Base-by-base conservation (phyloP, 1,140 invertebrate species). In the Heliconius hermathena region DNA sequence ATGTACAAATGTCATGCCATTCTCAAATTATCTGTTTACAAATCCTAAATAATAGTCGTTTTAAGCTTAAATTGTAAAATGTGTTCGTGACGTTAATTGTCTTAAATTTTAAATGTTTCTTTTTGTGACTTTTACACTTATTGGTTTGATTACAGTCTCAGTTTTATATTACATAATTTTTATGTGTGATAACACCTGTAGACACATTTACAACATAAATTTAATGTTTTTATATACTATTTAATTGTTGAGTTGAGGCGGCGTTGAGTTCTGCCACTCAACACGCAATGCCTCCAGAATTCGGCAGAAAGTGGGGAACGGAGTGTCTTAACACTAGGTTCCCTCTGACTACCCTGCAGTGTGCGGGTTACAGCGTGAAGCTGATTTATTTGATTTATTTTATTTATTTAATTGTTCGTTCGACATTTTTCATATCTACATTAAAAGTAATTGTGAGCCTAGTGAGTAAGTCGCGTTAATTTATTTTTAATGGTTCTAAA, bases 31-130 rank as follows among this genome's bases (percentile, higher is more conserved):
- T 66, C 13, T 66, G 13, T 66, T 66, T 66, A 29, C 60, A 66
- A 66, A 66, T 66, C 22, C 22, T 29, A 66, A 66, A 66, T 29
- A 66, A 66, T 60, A 66, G 3, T 66, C 13, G 60, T 71, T 70
- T 13, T 16, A 29, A 76, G 18, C 73, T 49, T 29, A 71, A 11
- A 8, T 57, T 79, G n/a, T 76, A 57, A 73, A n/a, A 60, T 57
- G 36, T 73, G 41, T 73, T 73, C 70, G 79, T 76, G 71, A 71
- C 71, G 52, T 9, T 76, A 80, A 80, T 80, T 76, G 74, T 57
- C 16, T 52, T 20, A 20, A 52, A 52, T 38, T 33, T 54, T 76
- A 29, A 33, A 36, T 6, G 41, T 73, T 80, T 76, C 11, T 71
- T 76, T 76, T 76, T 74, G 78, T 76, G 74, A 33, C 73, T 74